Evolutionary conservation across 2,888 invertebrate species (phyloP), one percentile per base, ranked within the genome.

Genomic region (Drosophila mulleri): DNA sequence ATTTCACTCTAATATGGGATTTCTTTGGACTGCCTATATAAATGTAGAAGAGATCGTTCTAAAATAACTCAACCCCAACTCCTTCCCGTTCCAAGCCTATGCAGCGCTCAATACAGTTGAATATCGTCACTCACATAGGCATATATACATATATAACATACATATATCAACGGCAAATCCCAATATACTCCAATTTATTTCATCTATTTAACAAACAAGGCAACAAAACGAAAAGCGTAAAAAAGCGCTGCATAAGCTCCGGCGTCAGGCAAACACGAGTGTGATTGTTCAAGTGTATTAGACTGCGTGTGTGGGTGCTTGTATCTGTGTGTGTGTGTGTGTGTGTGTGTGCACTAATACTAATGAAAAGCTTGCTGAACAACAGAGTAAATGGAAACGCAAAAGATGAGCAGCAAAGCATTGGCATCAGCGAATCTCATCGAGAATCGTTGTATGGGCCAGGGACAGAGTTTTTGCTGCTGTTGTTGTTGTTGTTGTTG

Each of bases 341-440:
- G 52, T 48, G 26, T 61, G 59, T 35, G 48, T 56, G 64, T 70
- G 42, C 74, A 78, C 73, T 71, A 83, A 84, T 83, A 79, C 83
- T 83, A 88, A 85, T 80, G 80, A 82, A 88, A 72, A 63, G 78
- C 56, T 70, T 69, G 72, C 71, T 75, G 61, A 45, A 42, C 29
- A 41, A 14, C 62, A 71, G 62, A 48, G 61, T 67, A 70, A 78
- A 83, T 56, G 82, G 72, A 72, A 78, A 61, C 61, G 62, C 48
- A 62, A 45, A 66, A 69, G 69, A 75, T 72, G 69, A 75, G 75
- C 84, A 80, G 54, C 59, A 65, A 44, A 54, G 54, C 62, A 20
- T 56, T 65, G 53, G 39, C 42, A 75, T 62, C 54, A 70, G 54
- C 64, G 59, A 59, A 26, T 54, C 47, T 50, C 57, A 47, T 26